These are phyloP conservation scores for Pocota personata DNA, from an alignment of 2,888 invertebrate genomes.

Conservation along the genomic window DNA sequence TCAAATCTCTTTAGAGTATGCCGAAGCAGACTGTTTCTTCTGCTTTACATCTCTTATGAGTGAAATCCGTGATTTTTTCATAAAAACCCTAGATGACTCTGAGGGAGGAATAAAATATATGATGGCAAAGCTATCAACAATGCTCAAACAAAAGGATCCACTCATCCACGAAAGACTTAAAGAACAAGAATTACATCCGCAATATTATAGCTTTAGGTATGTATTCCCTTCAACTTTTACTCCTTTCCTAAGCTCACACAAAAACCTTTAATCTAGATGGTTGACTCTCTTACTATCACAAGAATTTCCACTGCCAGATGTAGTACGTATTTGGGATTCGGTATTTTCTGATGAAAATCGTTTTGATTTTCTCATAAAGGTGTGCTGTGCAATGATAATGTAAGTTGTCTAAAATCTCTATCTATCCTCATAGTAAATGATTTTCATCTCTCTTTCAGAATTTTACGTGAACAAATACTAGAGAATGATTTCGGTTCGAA, in stretches of 20 bases:
- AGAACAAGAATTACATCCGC: conserved; percentile 94
- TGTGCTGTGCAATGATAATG: conserved; percentile 99
- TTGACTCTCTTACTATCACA: conserved; percentile 96
- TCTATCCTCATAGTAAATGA: background rate
- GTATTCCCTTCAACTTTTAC: background rate
- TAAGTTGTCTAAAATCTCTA: conserved; percentile 86
- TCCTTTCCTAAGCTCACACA: background rate
- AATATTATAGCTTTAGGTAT: conserved; percentile 97
- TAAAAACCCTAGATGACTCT: conserved; percentile 96
- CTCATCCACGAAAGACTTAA: conserved; percentile 90
- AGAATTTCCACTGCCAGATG: conserved; percentile 98
- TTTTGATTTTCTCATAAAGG: conserved; percentile 94
- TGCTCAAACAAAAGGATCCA: conserved; percentile 90
- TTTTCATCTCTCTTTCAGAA: conserved; percentile 83
- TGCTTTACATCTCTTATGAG: conserved; percentile 99
- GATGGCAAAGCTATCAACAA: conserved; percentile 92
- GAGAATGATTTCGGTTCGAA: conserved; percentile 96
- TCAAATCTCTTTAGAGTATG: conserved; percentile 87
- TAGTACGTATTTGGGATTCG: conserved; percentile 98
- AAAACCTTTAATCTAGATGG: conserved; percentile 86
- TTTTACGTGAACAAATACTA: conserved; percentile 92
- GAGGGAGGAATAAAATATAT: conserved; percentile 95
- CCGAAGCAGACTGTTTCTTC: conserved; percentile 99
- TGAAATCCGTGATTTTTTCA: conserved; percentile 98
- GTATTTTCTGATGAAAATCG: conserved; percentile 95